Conservation (phyloP, 2,888 invertebrate genomes). For the Morpho helenor region DNA sequence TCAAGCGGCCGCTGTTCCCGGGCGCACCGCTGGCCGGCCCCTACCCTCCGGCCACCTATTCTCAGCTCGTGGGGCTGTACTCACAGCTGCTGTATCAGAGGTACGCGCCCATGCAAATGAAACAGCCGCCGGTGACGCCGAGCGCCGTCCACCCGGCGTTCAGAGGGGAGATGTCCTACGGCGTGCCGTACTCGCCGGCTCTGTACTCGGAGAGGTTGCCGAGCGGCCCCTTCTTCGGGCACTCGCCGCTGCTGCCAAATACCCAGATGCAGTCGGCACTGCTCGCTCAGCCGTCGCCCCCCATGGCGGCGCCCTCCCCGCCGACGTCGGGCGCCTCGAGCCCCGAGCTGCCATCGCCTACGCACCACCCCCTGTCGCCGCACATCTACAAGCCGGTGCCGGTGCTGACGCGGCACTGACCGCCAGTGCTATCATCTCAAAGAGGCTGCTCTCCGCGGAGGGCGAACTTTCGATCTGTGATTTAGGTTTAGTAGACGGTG, state of each 20-base stretch:
- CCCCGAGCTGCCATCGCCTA: constrained; percentile 61
- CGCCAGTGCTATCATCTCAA: constrained; percentile 29
- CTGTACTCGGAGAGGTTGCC: constrained; percentile 57
- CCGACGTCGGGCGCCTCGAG: constrained; percentile 61
- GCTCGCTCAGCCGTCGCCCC: constrained; percentile 57
- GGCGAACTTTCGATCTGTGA: constrained; percentile 62
- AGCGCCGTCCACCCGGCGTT: constrained; percentile 77
- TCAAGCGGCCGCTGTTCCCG: constrained; percentile 87
- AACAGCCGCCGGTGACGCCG: constrained; percentile 70
- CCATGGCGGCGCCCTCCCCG: constrained; percentile 55
- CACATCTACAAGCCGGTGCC: constrained; percentile 79
- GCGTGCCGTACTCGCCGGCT: constrained; percentile 60
- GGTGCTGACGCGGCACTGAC: constrained; percentile 76
- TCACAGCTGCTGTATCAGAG: constrained; percentile 83
- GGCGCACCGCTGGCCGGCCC: constrained; percentile 79
- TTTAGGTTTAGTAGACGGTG: constrained; percentile 50
- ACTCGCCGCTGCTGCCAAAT: constrained; percentile 47
- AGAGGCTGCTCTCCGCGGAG: constrained; percentile 40
- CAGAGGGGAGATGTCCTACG: constrained; percentile 60
- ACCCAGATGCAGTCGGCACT: constrained; percentile 44
- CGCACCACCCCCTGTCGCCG: constrained; percentile 59
- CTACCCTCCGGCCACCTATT: constrained; percentile 79
- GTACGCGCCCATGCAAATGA: constrained; percentile 81
- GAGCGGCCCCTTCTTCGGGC: constrained; percentile 49
- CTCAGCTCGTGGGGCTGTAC: constrained; percentile 78